These are phyloP conservation scores for Caracal caracal DNA, from an alignment of 2,113 vertebrate genomes.

Conservation along the genomic window DNA sequence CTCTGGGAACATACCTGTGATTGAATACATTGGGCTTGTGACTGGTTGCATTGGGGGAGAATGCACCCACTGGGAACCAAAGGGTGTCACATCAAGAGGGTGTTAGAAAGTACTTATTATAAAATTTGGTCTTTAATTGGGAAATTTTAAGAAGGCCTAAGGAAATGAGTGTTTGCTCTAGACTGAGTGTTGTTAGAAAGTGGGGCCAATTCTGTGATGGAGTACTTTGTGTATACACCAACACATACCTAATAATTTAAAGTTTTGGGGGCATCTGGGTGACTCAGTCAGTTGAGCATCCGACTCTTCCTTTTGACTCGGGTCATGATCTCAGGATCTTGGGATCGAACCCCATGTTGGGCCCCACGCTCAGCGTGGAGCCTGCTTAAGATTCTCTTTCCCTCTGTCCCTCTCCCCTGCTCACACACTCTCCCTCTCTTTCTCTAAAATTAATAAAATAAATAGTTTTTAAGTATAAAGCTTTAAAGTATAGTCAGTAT, in stretches of 20 bases:
- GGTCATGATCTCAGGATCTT: too few species aligned
- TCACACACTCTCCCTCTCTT: too few species aligned
- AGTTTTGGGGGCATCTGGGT: neutral
- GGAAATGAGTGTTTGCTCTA: neutral
- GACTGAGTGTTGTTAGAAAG: neutral
- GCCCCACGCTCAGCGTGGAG: neutral
- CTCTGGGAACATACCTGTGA: neutral
- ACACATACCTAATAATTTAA: neutral
- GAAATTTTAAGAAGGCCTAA: neutral
- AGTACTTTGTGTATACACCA: neutral
- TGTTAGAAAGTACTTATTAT: neutral
- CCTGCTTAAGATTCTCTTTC: too few species aligned
- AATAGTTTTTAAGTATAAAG: neutral
- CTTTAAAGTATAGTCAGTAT: neutral
- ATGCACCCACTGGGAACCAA: neutral
- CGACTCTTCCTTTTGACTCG: too few species aligned
- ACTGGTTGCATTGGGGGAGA: neutral
- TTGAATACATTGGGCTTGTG: neutral
- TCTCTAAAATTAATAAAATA: too few species aligned
- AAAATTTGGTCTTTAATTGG: neutral
- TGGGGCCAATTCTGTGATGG: neutral
- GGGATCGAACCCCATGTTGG: too few species aligned
- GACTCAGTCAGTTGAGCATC: too few species aligned
- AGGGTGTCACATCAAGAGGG: neutral
- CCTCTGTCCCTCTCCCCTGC: too few species aligned